These are phyloP conservation scores for Pitangus sulphuratus DNA, from an alignment of 2,797 vertebrate genomes.

Conservation along the genomic window DNA sequence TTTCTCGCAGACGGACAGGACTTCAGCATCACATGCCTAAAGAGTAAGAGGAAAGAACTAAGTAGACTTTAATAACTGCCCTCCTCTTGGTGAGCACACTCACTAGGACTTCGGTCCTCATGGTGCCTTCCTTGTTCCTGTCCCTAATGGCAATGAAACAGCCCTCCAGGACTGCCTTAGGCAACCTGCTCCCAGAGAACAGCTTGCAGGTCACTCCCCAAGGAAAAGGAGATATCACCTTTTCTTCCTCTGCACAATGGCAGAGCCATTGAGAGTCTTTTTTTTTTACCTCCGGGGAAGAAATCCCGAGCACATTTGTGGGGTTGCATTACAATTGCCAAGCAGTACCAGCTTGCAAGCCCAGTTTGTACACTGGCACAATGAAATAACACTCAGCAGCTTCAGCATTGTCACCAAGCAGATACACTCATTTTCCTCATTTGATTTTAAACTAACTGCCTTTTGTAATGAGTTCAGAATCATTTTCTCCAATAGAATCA, in stretches of 20 bases:
- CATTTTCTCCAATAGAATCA: background rate
- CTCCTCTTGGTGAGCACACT: background rate
- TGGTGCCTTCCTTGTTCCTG: background rate
- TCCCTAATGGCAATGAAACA: background rate
- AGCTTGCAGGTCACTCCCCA: background rate
- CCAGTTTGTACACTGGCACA: background rate
- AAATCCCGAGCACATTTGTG: background rate
- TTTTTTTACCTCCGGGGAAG: background rate
- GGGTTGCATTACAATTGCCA: background rate
- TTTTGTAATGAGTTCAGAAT: background rate
- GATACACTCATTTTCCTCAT: background rate
- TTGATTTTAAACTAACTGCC: background rate
- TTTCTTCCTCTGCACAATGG: background rate
- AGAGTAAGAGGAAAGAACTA: slow-evolving; percentile 22
- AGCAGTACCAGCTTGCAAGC: background rate
- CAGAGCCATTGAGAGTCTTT: background rate
- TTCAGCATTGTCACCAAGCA: background rate
- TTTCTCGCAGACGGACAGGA: slow-evolving; percentile 66
- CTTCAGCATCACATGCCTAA: slow-evolving; percentile 70
- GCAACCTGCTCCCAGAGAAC: background rate
- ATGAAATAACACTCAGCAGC: background rate
- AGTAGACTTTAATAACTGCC: background rate
- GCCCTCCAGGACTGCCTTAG: background rate
- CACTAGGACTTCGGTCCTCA: background rate
- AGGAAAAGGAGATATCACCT: background rate